Evolutionary conservation across 2,888 invertebrate genomes (phyloP).

Genomic region (Gari tellinella): DNA sequence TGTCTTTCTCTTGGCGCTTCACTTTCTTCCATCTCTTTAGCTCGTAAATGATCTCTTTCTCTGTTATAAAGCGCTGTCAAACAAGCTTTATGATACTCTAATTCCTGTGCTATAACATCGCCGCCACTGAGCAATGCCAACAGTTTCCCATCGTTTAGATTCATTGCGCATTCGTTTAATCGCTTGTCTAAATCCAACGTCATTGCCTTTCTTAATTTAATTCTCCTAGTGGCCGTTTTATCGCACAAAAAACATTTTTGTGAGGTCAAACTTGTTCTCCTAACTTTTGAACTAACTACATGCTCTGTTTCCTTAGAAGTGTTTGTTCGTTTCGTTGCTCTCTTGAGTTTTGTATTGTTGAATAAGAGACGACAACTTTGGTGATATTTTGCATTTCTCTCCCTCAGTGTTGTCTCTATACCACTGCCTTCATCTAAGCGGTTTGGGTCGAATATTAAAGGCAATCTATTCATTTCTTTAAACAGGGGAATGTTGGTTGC

Average conservation of each 20-base stretch:
- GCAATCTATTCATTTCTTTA: background rate
- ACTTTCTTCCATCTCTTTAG: background rate
- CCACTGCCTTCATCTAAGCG: constrained; percentile 39
- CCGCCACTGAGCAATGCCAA: background rate
- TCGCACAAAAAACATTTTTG: constrained; percentile 1
- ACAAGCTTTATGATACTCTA: constrained; percentile 7
- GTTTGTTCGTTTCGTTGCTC: constrained; percentile 10
- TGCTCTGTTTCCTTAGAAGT: background rate
- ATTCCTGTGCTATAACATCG: constrained; percentile 55
- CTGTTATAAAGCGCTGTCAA: background rate
- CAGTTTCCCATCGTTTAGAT: constrained; percentile 1
- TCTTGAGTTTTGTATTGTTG: constrained; percentile 31
- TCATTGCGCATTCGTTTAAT: constrained; percentile 44
- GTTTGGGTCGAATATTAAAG: constrained; percentile 22
- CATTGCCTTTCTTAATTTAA: background rate
- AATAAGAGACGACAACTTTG: too few relatives aligned
- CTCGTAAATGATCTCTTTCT: background rate
- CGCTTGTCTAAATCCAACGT: background rate
- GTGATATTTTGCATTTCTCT: constrained; percentile 53
- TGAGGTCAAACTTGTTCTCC: background rate
- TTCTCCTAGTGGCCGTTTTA: background rate
- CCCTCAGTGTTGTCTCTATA: constrained; percentile 36
- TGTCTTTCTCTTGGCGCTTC: background rate
- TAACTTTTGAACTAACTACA: background rate
- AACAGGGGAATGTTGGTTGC: constrained; percentile 1